Evolutionary conservation across 2,113 vertebrate genomes (phyloP).

Genomic region (Corythornis madagascariensis): DNA sequence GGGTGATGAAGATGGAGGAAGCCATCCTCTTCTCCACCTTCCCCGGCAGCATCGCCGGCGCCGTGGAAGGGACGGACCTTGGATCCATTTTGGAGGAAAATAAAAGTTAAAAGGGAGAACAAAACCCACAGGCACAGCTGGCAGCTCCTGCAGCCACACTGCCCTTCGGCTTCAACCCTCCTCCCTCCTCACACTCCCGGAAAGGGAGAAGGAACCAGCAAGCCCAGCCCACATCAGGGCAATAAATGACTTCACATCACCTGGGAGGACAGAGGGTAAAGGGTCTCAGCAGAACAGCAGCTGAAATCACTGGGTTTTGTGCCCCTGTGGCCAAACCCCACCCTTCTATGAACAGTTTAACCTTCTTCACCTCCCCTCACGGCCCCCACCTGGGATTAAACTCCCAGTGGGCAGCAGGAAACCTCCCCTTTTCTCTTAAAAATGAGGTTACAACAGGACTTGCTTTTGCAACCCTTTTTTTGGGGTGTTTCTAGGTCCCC

Average conservation of each 20-base stretch:
- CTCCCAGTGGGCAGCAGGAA: neutral
- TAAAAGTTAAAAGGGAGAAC: neutral
- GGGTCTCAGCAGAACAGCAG: neutral
- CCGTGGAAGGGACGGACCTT: fast-evolving
- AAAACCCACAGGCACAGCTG: fast-evolving
- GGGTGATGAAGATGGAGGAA: slow-evolving; percentile 90
- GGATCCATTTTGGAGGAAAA: neutral
- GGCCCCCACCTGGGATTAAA: neutral
- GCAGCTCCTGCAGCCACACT: neutral
- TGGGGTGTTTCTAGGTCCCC: neutral
- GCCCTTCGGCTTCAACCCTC: neutral
- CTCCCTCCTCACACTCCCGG: neutral
- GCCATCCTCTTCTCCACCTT: slow-evolving; percentile 84
- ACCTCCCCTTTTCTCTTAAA: neutral
- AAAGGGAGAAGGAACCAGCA: neutral
- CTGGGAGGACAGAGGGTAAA: neutral
- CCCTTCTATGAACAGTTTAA: neutral
- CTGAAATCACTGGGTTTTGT: neutral
- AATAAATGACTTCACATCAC: neutral
- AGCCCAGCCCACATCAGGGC: neutral
- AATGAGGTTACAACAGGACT: neutral
- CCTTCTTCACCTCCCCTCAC: neutral
- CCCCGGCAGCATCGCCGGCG: slow-evolving; percentile 24
- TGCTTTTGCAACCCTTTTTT: neutral
- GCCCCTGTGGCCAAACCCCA: neutral